Percentiles rank a stretch among this genome's conserved stretches.
Conservation (phyloP, 2,113 vertebrate species). For the Sturnus vulgaris region DNA sequence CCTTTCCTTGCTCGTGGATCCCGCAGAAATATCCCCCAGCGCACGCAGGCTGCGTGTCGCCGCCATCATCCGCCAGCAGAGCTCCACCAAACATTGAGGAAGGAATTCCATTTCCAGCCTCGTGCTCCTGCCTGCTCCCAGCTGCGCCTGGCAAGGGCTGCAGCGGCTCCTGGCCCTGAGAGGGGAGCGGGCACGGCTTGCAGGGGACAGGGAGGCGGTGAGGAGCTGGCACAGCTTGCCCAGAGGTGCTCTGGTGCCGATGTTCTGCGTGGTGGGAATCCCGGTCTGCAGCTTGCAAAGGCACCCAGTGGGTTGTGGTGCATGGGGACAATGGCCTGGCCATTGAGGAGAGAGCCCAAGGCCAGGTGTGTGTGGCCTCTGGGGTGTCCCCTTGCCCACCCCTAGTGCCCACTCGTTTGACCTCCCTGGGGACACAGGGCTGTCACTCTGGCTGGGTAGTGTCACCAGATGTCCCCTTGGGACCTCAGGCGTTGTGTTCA, state of each 20-base stretch:
- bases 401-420: fast-evolving
- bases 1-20: background rate
- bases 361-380: fast-evolving
- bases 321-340: fast-evolving
- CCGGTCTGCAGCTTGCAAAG: fast-evolving
- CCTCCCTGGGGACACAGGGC: background rate
- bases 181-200: fast-evolving
- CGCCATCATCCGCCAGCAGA: slow-evolving; percentile 26
- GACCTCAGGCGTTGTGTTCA: background rate
- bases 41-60: background rate
- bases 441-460: background rate
- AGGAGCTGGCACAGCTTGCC: background rate
- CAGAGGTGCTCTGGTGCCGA: background rate
- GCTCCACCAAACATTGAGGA: background rate
- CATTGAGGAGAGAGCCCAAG: background rate
- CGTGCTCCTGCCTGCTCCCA: background rate
- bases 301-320: fast-evolving
- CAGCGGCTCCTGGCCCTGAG: background rate
- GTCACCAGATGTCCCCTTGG: background rate
- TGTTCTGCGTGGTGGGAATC: background rate
- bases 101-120: slow-evolving; percentile 21
- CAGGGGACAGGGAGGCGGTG: background rate
- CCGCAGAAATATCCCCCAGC: background rate
- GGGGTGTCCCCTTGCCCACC: background rate
- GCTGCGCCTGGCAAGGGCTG: background rate